phyloP scores from a whole-genome alignment of 2,797 vertebrate genomes.

The Etheostoma nigrum region DNA sequence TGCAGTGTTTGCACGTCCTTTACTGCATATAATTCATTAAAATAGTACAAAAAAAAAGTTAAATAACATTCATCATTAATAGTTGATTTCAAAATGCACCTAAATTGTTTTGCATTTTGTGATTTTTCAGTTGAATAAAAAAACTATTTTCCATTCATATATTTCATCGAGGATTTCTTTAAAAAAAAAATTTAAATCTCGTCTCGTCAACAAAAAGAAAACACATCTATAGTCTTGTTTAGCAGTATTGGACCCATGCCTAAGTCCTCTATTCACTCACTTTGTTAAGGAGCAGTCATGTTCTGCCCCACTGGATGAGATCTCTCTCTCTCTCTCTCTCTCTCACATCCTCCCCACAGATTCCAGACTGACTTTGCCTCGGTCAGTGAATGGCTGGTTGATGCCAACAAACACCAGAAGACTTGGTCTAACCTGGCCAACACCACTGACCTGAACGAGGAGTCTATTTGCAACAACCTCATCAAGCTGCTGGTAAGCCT shows the following conservation, averaged over 20 bases:
- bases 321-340: slow-evolving; percentile 23
- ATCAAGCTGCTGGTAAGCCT: slow-evolving; percentile 87
- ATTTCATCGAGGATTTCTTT: too few relatives aligned
- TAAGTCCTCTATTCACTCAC: slow-evolving; percentile 16
- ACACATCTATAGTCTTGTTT: not conserved
- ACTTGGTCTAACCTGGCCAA: slow-evolving; percentile 84
- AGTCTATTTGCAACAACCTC: slow-evolving; percentile 81
- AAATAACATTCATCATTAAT: too few relatives aligned
- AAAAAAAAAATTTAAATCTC: too few relatives aligned
- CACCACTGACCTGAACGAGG: slow-evolving; percentile 79
- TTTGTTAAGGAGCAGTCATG: slow-evolving; percentile 15
- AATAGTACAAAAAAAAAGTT: too few relatives aligned
- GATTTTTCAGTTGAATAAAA: too few relatives aligned
- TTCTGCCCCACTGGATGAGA: slow-evolving; percentile 51
- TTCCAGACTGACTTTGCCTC: slow-evolving; percentile 85
- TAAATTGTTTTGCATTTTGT: too few relatives aligned
- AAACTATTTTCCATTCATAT: too few relatives aligned
- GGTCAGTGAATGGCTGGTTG: slow-evolving; percentile 86
- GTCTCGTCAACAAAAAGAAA: not conserved
- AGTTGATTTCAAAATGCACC: too few relatives aligned
- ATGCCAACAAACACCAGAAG: slow-evolving; percentile 85
- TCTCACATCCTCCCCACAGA: slow-evolving; percentile 78
- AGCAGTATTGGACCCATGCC: slow-evolving; percentile 16
- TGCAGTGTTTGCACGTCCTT: too few relatives aligned
- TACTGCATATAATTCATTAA: too few relatives aligned